A percentile compares a stretch with the other conserved stretches of the same genome.
These are phyloP conservation scores for Cataglyphis cursor DNA, from an alignment of 2,888 invertebrate genomes.

Conservation along the genomic window DNA sequence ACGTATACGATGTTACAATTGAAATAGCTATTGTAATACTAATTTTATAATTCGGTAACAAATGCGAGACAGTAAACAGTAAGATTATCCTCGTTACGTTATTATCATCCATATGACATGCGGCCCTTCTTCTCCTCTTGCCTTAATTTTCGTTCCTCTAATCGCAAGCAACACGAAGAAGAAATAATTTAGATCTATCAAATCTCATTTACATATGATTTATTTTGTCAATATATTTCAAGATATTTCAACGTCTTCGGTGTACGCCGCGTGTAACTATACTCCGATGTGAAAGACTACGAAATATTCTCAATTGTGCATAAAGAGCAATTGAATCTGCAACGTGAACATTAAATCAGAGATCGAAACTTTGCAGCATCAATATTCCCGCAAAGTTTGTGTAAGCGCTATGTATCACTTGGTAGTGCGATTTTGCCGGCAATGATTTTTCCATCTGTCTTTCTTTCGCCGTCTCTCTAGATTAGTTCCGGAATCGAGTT, in stretches of 20 bases:
- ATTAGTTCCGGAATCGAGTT: constrained; percentile 22
- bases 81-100: not conserved
- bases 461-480: not conserved
- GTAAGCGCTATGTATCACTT: not conserved
- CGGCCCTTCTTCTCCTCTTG: not conserved
- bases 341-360: not conserved
- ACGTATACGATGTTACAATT: constrained; percentile 5
- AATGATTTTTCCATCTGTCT: not conserved
- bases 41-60: not conserved
- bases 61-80: not conserved
- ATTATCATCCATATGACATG: not conserved
- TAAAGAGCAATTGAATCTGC: not conserved
- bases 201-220: constrained; percentile 84
- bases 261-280: constrained; percentile 48
- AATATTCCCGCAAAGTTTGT: not conserved
- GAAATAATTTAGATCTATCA: constrained; percentile 83
- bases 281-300: constrained; percentile 70
- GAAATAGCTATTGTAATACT: not conserved
- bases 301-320: not conserved
- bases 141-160: constrained; percentile 64
- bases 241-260: constrained; percentile 77
- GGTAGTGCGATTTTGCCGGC: not conserved
- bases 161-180: constrained; percentile 66
- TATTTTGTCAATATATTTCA: constrained; percentile 82
- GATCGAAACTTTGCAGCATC: not conserved